Evolutionary conservation across 2,113 vertebrate genomes (phyloP), one percentile per base, ranked within the genome.

Genomic region (Pimephales promelas): DNA sequence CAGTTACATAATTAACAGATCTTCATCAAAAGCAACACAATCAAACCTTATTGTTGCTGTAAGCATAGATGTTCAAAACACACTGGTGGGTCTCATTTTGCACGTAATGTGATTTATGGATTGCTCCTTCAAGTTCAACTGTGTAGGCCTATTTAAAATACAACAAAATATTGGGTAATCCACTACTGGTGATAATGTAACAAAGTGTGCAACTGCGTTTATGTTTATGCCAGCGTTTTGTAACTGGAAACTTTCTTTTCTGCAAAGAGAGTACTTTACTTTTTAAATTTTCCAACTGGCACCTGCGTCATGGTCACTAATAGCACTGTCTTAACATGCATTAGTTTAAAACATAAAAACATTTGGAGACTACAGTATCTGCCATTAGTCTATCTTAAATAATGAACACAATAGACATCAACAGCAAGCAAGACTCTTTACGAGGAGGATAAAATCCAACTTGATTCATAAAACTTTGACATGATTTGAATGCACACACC

Each of bases 1-100:
- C 40, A 22, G 77, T 79, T 79, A 66, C 43, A 64, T 64, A 79
- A 79, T 47, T 31, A 79, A 49, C 16, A 49, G 59, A 66, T 66
- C 40, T 64, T 79, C 14, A 49, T 13, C 10, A 64, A 78, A 78
- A 40, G 28, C 36, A 56, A 56, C 40, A 45, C 68, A 45, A 72
- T 26, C 40, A 57, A 57, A 77, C 31, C 20, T 3, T n/a, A 40
- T 14, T 76, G 52, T 40, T 43, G 40, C 68, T 16, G 68, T 43
- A 43, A 71, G 36, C 36, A 43, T 10, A 43, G 18, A 77, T 43
- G 26, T 49, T 64, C 77, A 31, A 20, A n/a, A 45, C 36, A 61
- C 13, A 24, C 45, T 26, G 2, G 22, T 49, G 72, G 4, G 47
- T 34, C 40, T 49, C 7, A 49, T 64, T 64, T 79, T 79, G 13